Percentiles rank a stretch among this genome's conserved stretches.
Evolutionary conservation across 2,888 invertebrate species (phyloP).

Genomic region (Smittia sp.): DNA sequence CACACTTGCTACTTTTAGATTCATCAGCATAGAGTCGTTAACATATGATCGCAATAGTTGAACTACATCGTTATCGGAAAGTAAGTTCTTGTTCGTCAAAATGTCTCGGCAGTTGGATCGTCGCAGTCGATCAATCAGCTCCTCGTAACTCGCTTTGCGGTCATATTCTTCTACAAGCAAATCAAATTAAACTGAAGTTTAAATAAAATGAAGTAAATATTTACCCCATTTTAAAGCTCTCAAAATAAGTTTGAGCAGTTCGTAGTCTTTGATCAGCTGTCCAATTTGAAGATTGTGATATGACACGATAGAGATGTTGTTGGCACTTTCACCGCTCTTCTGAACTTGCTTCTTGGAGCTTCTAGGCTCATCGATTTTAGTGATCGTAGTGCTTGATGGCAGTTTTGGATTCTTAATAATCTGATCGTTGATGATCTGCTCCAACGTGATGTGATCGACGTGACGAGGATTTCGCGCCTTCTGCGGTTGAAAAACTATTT

Average conservation of each 20-base stretch:
- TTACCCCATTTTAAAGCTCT: slow-evolving; percentile 36
- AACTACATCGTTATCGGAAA: slow-evolving; percentile 33
- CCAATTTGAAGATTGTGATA: slow-evolving; percentile 36
- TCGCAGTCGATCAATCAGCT: slow-evolving; percentile 23
- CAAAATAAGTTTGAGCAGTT: slow-evolving; percentile 26
- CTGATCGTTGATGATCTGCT: slow-evolving; percentile 42
- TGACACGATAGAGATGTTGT: slow-evolving; percentile 29
- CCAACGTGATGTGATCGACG: slow-evolving; percentile 42
- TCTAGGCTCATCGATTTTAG: slow-evolving; percentile 30
- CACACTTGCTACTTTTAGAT: slow-evolving; percentile 3
- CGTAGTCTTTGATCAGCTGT: slow-evolving; percentile 34
- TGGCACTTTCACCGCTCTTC: neutral
- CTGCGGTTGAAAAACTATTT: slow-evolving; percentile 34
- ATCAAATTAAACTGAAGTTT: neutral
- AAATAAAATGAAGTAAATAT: neutral
- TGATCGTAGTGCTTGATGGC: slow-evolving; percentile 34
- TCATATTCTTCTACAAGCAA: slow-evolving; percentile 29
- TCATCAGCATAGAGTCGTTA: slow-evolving; percentile 18
- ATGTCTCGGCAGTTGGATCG: slow-evolving; percentile 34
- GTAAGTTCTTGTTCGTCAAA: slow-evolving; percentile 33
- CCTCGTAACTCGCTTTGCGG: slow-evolving; percentile 32
- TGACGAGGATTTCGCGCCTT: slow-evolving; percentile 40
- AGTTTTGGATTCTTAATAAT: slow-evolving; percentile 41
- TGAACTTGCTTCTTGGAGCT: neutral
- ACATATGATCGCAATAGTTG: slow-evolving; percentile 27